A percentile compares a stretch with the other conserved stretches of the same genome.
phyloP scores from a whole-genome alignment of 2,113 vertebrate genomes.

The Sebastes fasciatus region DNA sequence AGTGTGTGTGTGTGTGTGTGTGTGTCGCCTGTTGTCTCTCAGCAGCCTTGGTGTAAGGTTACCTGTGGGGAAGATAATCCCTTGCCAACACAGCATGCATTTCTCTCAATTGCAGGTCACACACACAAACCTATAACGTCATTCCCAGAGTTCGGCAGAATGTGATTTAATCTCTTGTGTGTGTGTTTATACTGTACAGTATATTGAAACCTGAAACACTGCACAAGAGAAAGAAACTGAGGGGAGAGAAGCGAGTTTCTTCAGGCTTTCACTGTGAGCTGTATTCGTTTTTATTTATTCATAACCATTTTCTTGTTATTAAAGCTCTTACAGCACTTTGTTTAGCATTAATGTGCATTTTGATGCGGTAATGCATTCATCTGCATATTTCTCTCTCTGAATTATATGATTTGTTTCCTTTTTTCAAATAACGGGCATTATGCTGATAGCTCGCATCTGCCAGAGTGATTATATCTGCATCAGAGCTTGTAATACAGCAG shows the following conservation, averaged over 20 bases:
- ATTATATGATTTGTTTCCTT: background rate
- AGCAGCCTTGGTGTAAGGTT: slow-evolving; percentile 32
- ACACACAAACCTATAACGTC: background rate
- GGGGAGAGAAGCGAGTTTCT: background rate
- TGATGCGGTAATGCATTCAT: background rate
- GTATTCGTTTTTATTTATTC: slow-evolving; percentile 2
- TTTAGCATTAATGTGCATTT: background rate
- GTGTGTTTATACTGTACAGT: background rate
- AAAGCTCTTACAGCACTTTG: background rate
- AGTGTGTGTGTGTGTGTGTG: background rate
- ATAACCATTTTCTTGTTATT: background rate
- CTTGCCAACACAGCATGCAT: slow-evolving; percentile 43
- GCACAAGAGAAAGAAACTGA: background rate
- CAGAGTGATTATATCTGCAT: background rate
- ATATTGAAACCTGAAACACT: background rate
- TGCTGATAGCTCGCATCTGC: background rate
- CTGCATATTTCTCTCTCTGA: background rate
- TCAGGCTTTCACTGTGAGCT: background rate
- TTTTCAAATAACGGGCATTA: background rate
- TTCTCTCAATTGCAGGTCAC: slow-evolving; percentile 20
- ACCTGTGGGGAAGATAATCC: slow-evolving; percentile 50
- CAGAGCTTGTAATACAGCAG: background rate
- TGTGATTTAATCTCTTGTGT: slow-evolving; percentile 20
- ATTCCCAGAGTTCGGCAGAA: slow-evolving; percentile 5
- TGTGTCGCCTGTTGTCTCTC: slow-evolving; percentile 18